phyloP scores from a whole-genome alignment of 2,888 invertebrate species.

The Pristionchus entomophagus region DNA sequence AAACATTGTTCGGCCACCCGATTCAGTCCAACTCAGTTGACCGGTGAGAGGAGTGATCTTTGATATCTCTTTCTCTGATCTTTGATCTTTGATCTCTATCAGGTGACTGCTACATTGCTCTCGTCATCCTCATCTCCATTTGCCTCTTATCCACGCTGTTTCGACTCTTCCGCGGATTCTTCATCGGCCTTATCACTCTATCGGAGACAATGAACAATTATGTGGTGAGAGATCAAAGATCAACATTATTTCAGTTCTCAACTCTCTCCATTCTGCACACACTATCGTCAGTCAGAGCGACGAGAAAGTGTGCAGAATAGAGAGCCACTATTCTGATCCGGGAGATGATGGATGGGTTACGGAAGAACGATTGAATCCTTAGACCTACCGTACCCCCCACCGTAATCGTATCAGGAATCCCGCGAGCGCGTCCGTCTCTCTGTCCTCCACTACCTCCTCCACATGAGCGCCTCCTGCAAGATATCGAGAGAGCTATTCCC shows the following conservation, averaged over 20 bases:
- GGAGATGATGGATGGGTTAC: neutral
- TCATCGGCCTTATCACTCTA: conserved; percentile 1
- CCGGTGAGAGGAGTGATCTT: neutral
- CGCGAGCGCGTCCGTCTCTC: conserved; percentile 54
- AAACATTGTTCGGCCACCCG: neutral
- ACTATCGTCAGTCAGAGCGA: too few relatives aligned
- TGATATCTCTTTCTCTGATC: neutral
- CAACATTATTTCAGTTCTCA: neutral
- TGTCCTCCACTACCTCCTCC: conserved; percentile 51
- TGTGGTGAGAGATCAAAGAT: neutral
- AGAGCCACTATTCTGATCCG: too few relatives aligned
- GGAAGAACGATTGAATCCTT: too few relatives aligned
- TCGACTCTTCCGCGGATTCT: conserved; percentile 39
- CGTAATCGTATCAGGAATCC: conserved; percentile 40
- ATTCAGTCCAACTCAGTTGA: neutral
- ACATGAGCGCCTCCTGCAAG: conserved; percentile 48
- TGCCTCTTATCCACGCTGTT: neutral
- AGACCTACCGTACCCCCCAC: neutral
- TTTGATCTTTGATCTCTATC: neutral
- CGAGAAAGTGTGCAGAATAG: too few relatives aligned
- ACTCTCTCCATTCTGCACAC: too few relatives aligned
- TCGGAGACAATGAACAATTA: neutral
- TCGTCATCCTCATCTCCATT: neutral
- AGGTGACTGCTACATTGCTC: conserved; percentile 7
- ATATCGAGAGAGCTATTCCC: conserved; percentile 51